Base-by-base conservation (phyloP, 2,888 invertebrate genomes). In the Lithophane socia region DNA sequence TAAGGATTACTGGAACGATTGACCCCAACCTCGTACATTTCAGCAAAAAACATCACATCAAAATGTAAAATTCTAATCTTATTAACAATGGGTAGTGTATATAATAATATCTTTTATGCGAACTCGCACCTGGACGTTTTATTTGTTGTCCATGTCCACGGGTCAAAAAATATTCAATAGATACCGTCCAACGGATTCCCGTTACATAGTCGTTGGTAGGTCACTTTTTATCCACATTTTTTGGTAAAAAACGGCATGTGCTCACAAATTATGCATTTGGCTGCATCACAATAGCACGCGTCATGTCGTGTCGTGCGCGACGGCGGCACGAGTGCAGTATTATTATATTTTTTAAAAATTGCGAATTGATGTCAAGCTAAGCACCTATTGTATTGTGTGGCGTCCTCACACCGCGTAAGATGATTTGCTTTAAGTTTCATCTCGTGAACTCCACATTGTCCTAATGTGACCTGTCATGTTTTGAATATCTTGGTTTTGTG, bases 241-340 rank as follows among this genome's bases (percentile, higher is more conserved):
- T 93, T 84, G 83, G 77, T 90, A 94, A 96, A 96, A 95, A 92
- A 91, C 90, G 94, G 93, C 96, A 95, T 96, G 95, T 96, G 96
- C 95, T 95, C 94, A 94, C 94, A 95, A 96, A 96, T 96, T 96
- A 96, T 96, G 95, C 95, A 96, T 95, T 94, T 94, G 93, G 93
- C 85, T 95, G 96, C 94, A 92, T 95, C 94, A 96, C 96, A 96
- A 96, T 93, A 88, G 93, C 89, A 89, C 90, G 85, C 90, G 91
- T 91, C 90, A 89, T 91, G 73, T 74, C 68, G 84, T 18, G 82
- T 61, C 80, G 80, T 75, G 71, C 86, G 91, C 87, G 88, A 90
- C 87, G 91, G 93, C 87, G 91, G 93, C 95, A 94, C 95, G 94
- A 94, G 95, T 91, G 93, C 92, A 87, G 85, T 80, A 85, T 89